Evolutionary conservation across 2,888 invertebrate genomes (phyloP).

Genomic region (Acronicta alni): DNA sequence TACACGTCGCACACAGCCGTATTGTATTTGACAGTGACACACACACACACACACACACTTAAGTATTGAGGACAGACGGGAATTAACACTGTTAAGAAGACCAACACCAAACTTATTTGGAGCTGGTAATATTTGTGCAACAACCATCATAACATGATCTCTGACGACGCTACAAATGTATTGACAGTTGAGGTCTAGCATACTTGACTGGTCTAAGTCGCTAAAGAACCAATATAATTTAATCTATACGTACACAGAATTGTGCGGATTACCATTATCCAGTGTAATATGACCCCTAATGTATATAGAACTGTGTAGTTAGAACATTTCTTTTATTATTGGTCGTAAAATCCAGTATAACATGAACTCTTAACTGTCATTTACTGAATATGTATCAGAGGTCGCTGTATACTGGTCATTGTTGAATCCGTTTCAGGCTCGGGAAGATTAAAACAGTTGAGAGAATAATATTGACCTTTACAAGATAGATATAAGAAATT

Average conservation of each 20-base stretch:
- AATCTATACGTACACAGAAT: no score
- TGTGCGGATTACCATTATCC: background rate
- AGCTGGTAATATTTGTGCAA: background rate
- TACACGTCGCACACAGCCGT: background rate
- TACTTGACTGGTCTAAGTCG: background rate
- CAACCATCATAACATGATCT: background rate
- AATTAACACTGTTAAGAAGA: background rate
- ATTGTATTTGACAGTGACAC: background rate
- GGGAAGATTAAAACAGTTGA: conserved; percentile 1
- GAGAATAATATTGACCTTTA: conserved; percentile 6
- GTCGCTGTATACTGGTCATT: background rate
- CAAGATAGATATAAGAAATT: background rate
- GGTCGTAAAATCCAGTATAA: background rate
- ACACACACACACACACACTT: background rate
- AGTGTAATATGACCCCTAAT: background rate
- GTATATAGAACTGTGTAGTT: background rate
- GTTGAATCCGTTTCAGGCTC: background rate
- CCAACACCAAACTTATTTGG: background rate
- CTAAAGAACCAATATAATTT: no score
- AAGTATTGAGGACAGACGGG: background rate
- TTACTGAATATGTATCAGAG: background rate
- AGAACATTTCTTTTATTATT: background rate
- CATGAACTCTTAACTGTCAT: background rate
- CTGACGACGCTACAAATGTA: background rate
- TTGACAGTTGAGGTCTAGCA: background rate